Percentiles rank a stretch among this genome's conserved stretches.
Evolutionary conservation across 2,888 invertebrate genomes (phyloP).

Genomic region (Amphipyra tragopoginis): DNA sequence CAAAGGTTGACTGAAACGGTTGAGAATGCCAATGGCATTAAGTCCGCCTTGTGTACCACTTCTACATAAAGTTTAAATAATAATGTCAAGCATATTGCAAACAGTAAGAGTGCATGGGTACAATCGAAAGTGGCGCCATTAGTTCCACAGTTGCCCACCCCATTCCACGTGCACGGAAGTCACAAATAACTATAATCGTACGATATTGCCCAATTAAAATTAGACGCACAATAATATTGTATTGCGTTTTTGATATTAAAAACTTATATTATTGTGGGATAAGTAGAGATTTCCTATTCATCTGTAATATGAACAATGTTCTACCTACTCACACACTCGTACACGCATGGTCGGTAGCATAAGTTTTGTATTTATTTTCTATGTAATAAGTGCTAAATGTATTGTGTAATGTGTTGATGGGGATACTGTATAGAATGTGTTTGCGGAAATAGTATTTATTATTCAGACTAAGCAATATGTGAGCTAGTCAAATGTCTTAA

Average conservation of each 20-base stretch:
- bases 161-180: too few species aligned
- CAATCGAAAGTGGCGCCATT: too few species aligned
- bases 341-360: slow-evolving; percentile 61
- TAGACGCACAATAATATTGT: not conserved
- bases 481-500: slow-evolving; percentile 28
- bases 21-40: too few species aligned
- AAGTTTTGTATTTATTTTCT: slow-evolving; percentile 79
- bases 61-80: too few species aligned
- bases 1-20: too few species aligned
- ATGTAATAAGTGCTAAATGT: slow-evolving; percentile 76
- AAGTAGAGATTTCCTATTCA: not conserved
- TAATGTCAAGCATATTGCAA: too few species aligned
- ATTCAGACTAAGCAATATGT: slow-evolving; percentile 17
- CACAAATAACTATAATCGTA: too few species aligned
- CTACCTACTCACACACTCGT: slow-evolving; percentile 17
- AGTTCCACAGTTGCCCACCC: too few species aligned
- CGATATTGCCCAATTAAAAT: too few species aligned
- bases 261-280: not conserved
- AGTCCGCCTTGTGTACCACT: too few species aligned
- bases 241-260: not conserved
- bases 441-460: slow-evolving; percentile 58
- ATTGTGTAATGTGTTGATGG: slow-evolving; percentile 65
- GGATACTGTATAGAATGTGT: slow-evolving; percentile 39
- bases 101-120: too few species aligned
- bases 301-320: slow-evolving; percentile 21